These are phyloP conservation scores for Trialeurodes vaporariorum DNA, from an alignment of 1,140 invertebrate genomes.

Conservation along the genomic window DNA sequence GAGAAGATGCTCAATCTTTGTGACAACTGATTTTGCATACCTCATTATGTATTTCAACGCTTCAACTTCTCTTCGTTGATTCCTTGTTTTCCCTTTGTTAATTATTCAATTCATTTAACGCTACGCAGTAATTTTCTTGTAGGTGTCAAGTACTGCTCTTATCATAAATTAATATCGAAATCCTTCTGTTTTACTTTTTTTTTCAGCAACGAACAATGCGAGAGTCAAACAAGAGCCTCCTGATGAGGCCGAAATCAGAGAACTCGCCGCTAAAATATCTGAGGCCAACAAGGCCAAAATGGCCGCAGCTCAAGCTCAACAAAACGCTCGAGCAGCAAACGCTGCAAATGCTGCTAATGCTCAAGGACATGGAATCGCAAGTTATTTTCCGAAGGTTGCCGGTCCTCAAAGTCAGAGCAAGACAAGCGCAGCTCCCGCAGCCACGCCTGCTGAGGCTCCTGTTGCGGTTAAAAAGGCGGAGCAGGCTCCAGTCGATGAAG, in stretches of 20 bases:
- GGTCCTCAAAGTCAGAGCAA: background rate
- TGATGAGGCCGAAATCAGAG: conserved; percentile 74
- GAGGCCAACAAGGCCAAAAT: conserved; percentile 70
- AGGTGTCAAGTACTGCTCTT: no score
- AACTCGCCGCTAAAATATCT: conserved; percentile 71
- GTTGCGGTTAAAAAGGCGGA: background rate
- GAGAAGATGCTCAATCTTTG: no score
- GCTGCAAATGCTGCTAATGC: background rate
- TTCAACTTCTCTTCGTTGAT: no score
- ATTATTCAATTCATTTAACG: no score
- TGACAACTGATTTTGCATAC: no score
- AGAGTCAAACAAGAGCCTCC: conserved; percentile 53
- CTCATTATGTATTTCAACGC: no score
- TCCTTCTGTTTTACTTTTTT: no score
- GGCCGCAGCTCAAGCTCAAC: conserved; percentile 35
- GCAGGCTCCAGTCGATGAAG: background rate
- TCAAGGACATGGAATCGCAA: background rate
- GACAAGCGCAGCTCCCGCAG: background rate
- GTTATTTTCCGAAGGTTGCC: conserved; percentile 8
- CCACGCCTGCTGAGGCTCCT: background rate
- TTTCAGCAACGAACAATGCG: no score
- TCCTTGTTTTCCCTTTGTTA: no score
- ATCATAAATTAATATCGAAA: no score
- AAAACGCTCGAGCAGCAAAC: conserved; percentile 3
- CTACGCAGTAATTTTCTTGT: no score